Evolutionary conservation across 1,140 invertebrate genomes (phyloP), one percentile per base, ranked within the genome.

Genomic region (Drosophila hydei): DNA sequence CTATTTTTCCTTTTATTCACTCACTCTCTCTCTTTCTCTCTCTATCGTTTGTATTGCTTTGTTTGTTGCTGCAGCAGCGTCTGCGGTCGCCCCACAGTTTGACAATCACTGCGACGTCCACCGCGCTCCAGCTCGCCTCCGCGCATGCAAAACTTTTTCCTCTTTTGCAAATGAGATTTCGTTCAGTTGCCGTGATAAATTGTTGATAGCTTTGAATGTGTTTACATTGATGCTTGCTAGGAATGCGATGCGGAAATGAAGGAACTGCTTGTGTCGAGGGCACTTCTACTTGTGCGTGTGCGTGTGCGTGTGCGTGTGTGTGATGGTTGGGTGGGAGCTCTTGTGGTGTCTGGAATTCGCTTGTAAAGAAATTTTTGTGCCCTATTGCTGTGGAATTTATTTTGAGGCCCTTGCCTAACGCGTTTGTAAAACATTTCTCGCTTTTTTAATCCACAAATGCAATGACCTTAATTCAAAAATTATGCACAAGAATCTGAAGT

Each of bases 151-250:
- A 83, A 83, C 48, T 77, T 81, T 87, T 77, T 67, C 40, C 43
- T 42, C 50, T 72, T 81, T 81, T 74, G 75, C 79, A 84, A 84
- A 84, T 84, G 76, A 87, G 83, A 85, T 85, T 85, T 85, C 56
- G 70, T 77, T 88, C 75, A 88, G 61, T 81, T 81, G 71, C 77
- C 69, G 81, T 85, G 83, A 85, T 85, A 85, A 88, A 85, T 85
- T 81, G 83, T 85, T 85, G 83, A 85, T 85, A 85, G 83, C 74
- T 75, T 56, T 75, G 73, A 77, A 73, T 85, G 77, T 77, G 73
- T 79, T 85, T 69, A 79, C 79, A 84, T 68, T 81, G 79, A 68
- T 68, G 73, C 52, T 36, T 48, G 65, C 64, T 21, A 55, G 71
- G 64, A 73, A 73, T 73, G 64, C 42, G 56, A 21, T 48, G 38